Evolutionary conservation across 2,888 invertebrate species (phyloP).

Genomic region (Tipula vernalis): DNA sequence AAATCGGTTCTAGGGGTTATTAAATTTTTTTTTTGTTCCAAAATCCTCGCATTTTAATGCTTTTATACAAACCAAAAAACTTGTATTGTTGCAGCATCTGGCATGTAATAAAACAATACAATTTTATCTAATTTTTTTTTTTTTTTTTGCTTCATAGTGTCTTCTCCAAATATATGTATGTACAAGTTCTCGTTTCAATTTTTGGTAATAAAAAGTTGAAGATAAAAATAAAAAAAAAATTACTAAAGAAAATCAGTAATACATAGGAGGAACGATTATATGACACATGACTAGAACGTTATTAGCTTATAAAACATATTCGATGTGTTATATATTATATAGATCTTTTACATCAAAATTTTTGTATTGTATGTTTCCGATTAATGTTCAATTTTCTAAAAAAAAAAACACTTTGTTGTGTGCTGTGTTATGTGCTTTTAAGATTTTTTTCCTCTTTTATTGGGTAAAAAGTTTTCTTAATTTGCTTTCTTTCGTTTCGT

Average conservation of each 20-base stretch:
- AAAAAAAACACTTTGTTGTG: neutral
- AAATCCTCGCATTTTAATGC: neutral
- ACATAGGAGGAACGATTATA: neutral
- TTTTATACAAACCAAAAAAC: neutral
- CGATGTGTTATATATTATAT: neutral
- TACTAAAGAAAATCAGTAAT: neutral
- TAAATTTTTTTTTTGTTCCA: neutral
- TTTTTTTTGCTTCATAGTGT: neutral
- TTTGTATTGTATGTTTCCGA: neutral
- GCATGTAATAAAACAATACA: neutral
- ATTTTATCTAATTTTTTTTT: neutral
- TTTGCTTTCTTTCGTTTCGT: neutral
- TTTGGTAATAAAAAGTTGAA: neutral
- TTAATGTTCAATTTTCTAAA: neutral
- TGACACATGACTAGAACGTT: constrained; percentile 4
- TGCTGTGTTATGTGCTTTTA: neutral
- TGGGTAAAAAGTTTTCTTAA: neutral
- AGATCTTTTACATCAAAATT: neutral
- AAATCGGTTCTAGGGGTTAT: neutral
- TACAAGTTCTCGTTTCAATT: neutral
- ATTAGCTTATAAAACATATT: constrained; percentile 4
- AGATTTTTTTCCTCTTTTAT: neutral
- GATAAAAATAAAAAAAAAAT: neutral
- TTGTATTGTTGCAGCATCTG: neutral
- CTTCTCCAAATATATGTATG: neutral